Evolutionary conservation across 2,888 invertebrate species (phyloP), one percentile per base, ranked within the genome.

Genomic region (Callosobruchus maculatus): DNA sequence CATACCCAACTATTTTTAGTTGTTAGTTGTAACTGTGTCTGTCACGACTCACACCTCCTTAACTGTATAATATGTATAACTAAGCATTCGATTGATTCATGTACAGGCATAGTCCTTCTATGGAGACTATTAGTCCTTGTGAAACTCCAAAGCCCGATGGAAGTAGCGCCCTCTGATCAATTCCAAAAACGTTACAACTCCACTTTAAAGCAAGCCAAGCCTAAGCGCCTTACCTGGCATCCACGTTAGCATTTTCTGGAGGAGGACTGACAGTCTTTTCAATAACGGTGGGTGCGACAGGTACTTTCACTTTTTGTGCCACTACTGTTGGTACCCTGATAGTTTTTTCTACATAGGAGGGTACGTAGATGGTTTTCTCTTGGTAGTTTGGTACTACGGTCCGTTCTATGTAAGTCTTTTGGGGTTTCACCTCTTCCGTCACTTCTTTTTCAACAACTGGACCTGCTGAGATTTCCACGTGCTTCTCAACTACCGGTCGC

Each of bases 311-410:
- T 74, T 77, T 85, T 72, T 86, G 84, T 73, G 85, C 85, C 5
- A 86, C 81, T n/a, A 83, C 81, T 3, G 86, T 85, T 3, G 86
- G 86, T 30, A 86, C 86, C 73, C 84, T 75, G 67, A 86, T 79
- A 7, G 85, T 85, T 78, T 86, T 86, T 75, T 86, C 86, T 2
- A 85, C 86, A 74, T 86, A 86, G 49, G 81, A 81, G 66, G 86
- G 86, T 21, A 86, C 86, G 76, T 84, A 84, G 9, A 86, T 81
- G 5, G 84, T 85, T 78, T 86, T 86, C 74, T 86, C 86, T 3
- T 85, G 85, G 74, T 86, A 86, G 73, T 86, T 83, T 30, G 86
- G 86, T 72, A 86, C 84, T 0, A 85, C 84, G 9, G 86, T 86
- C 74, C 84, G 80, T 80, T 86, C 84, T 13, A 86, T 81, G 68